Percentiles rank a stretch among this genome's conserved stretches.
Conservation (phyloP, 2,888 invertebrate genomes). For the Ormyrus labotus region DNA sequence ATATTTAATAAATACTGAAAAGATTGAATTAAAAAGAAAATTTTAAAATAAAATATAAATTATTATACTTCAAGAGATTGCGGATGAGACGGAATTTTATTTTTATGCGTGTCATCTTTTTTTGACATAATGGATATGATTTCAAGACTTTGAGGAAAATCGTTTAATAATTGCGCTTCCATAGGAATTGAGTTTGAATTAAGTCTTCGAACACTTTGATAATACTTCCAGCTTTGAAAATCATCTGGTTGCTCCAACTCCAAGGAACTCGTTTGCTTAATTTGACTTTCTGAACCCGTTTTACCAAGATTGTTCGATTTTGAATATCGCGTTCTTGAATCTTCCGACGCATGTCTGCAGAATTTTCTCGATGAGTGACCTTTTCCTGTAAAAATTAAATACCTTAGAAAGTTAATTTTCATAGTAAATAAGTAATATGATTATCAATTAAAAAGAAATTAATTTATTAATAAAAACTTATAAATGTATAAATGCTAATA, state of each 20-base stretch:
- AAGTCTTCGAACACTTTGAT: constrained; percentile 70
- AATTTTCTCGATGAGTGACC: constrained; percentile 67
- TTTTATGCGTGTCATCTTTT: constrained; percentile 70
- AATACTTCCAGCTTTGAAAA: constrained; percentile 72
- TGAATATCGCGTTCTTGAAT: constrained; percentile 69
- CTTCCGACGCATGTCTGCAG: constrained; percentile 71
- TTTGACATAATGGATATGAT: constrained; percentile 71
- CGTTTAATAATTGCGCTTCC: constrained; percentile 69
- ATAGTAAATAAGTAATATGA: background rate
- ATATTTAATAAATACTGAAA: background rate
- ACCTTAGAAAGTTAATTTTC: background rate
- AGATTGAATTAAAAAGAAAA: background rate
- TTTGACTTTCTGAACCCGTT: constrained; percentile 76
- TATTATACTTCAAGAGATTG: constrained; percentile 70
- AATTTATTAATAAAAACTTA: background rate
- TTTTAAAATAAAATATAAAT: background rate
- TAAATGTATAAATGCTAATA: too few relatives aligned
- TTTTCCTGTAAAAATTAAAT: constrained; percentile 61
- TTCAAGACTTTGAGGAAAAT: constrained; percentile 73
- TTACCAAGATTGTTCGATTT: constrained; percentile 73
- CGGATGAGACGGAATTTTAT: constrained; percentile 73
- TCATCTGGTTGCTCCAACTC: constrained; percentile 76
- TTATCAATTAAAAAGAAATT: background rate
- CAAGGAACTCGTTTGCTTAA: constrained; percentile 79
- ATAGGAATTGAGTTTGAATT: constrained; percentile 71